Conservation (phyloP, 2,888 invertebrate genomes). For the Lochmaea crataegi region DNA sequence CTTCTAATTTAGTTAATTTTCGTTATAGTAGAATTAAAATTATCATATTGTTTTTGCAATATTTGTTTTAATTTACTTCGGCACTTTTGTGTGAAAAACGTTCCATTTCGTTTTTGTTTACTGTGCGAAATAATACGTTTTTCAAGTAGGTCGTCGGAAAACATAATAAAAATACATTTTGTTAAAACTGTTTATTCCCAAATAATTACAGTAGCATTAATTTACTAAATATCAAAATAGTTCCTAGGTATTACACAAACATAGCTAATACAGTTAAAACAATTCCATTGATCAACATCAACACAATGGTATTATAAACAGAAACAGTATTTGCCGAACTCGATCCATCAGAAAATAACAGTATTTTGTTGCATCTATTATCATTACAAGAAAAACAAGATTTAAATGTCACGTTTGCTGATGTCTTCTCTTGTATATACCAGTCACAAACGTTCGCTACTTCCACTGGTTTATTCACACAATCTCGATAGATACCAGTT, state of each 20-base stretch:
- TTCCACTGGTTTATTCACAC: slow-evolving; percentile 28
- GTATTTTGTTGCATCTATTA: slow-evolving; percentile 35
- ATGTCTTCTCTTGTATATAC: slow-evolving; percentile 25
- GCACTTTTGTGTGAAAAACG: too few species aligned
- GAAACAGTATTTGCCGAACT: slow-evolving; percentile 21
- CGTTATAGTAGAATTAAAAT: too few species aligned
- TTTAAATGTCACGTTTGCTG: slow-evolving; percentile 21
- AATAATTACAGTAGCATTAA: not conserved
- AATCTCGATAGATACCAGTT: slow-evolving; percentile 40
- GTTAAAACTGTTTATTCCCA: too few species aligned
- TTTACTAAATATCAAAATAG: slow-evolving; percentile 9
- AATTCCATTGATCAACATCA: slow-evolving; percentile 13
- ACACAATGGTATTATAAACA: not conserved
- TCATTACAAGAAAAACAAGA: slow-evolving; percentile 35
- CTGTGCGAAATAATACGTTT: too few species aligned
- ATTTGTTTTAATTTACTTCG: too few species aligned
- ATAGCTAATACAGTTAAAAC: not conserved
- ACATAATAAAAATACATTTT: too few species aligned
- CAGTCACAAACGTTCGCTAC: slow-evolving; percentile 37
- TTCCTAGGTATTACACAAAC: slow-evolving; percentile 11
- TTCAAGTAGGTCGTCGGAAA: too few species aligned
- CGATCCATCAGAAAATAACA: slow-evolving; percentile 32
- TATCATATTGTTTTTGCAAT: too few species aligned
- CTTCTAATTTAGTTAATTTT: too few species aligned
- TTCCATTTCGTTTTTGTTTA: too few species aligned